These are phyloP conservation scores for Eptesicus fuscus DNA, from an alignment of 2,113 vertebrate species.

Conservation along the genomic window DNA sequence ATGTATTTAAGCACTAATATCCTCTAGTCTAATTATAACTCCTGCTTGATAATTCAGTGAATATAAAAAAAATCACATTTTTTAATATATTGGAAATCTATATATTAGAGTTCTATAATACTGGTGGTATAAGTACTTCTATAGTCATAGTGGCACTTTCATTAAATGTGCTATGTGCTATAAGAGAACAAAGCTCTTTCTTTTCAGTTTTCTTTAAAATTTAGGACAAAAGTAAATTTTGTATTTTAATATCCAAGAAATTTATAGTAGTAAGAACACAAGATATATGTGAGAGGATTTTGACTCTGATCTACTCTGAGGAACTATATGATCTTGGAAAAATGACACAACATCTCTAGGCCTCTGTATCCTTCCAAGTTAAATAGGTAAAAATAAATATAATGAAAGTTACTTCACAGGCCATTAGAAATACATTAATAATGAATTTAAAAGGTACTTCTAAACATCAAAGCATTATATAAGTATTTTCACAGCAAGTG, in stretches of 20 bases:
- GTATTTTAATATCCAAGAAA: neutral
- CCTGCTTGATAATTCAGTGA: neutral
- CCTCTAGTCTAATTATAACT: neutral
- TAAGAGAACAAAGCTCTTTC: neutral
- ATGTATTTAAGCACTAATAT: neutral
- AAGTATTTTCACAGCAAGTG: constrained; percentile 1
- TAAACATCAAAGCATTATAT: neutral
- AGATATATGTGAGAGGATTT: neutral
- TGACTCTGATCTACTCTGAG: neutral
- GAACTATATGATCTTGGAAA: neutral
- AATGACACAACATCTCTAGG: neutral
- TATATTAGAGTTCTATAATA: neutral
- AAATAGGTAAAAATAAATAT: neutral
- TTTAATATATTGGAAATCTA: neutral
- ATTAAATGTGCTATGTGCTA: neutral
- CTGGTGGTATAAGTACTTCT: neutral
- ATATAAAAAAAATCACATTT: neutral
- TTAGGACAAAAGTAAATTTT: neutral
- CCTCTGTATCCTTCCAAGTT: neutral
- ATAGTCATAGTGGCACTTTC: neutral
- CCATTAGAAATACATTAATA: constrained; percentile 20
- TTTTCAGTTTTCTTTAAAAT: neutral
- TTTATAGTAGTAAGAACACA: neutral
- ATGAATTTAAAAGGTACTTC: neutral
- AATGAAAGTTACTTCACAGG: neutral